phyloP scores from a whole-genome alignment of 2,888 invertebrate genomes.

The Phrixothrix hirtus region DNA sequence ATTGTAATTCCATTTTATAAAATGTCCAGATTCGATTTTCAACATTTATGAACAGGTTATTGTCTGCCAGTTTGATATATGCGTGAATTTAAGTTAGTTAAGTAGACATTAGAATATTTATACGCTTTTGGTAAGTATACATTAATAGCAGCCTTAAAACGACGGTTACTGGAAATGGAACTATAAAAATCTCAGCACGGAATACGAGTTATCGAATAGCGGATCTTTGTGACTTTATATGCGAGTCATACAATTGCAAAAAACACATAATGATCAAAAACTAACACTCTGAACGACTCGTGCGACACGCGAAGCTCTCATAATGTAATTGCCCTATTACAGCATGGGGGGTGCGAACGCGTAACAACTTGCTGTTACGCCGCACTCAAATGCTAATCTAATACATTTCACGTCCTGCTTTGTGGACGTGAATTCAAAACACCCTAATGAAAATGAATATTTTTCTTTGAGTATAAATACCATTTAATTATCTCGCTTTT shows the following conservation, averaged over 20 bases:
- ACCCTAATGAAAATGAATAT: no score
- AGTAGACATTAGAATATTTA: slow-evolving; percentile 21
- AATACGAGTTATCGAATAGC: slow-evolving; percentile 29
- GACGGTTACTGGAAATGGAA: slow-evolving; percentile 26
- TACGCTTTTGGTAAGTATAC: slow-evolving; percentile 23
- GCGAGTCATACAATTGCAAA: slow-evolving; percentile 32
- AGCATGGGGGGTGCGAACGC: slow-evolving; percentile 31
- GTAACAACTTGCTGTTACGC: slow-evolving; percentile 39
- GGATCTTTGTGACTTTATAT: slow-evolving; percentile 31
- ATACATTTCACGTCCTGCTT: slow-evolving; percentile 37
- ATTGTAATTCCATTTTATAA: no score
- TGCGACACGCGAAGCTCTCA: slow-evolving; percentile 50
- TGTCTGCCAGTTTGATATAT: no score
- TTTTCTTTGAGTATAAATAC: no score
- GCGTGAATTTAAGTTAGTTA: no score
- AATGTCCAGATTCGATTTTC: no score
- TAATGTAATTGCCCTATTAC: slow-evolving; percentile 50
- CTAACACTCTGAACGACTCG: slow-evolving; percentile 40
- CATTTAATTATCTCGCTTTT: no score
- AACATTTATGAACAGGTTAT: no score
- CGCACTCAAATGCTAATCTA: slow-evolving; percentile 48
- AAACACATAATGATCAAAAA: slow-evolving; percentile 47
- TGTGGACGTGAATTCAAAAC: slow-evolving; percentile 17
- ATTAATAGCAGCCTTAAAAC: slow-evolving; percentile 29
- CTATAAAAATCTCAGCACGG: slow-evolving; percentile 31